Conservation (phyloP, 1,140 invertebrate species). For the Calliphora vicina region DNA sequence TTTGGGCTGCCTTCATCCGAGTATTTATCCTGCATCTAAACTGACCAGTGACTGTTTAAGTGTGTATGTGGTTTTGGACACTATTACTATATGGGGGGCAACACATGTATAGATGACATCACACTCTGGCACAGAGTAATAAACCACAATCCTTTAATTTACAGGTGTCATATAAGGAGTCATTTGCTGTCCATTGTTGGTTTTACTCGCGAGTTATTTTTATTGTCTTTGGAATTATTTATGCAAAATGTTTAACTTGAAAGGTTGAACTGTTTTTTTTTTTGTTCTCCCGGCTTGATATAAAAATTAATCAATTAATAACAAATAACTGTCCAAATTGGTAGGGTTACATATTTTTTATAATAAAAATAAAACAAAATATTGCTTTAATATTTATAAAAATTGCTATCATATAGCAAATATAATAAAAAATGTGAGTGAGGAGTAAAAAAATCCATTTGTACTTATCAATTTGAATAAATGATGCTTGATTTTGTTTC, state of each 20-base stretch:
- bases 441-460: constrained; percentile 19
- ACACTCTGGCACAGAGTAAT: neutral
- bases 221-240: constrained; percentile 34
- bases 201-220: constrained; percentile 18
- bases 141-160: constrained; percentile 35
- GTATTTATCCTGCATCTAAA: neutral
- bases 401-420: constrained; percentile 15
- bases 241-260: constrained; percentile 29
- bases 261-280: neutral
- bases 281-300: neutral
- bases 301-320: constrained; percentile 34
- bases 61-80: neutral
- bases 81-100: neutral
- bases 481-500: neutral
- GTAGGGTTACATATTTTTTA: too few relatives aligned
- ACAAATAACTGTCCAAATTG: neutral
- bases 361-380: neutral
- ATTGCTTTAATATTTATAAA: constrained; percentile 28
- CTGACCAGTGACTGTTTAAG: neutral
- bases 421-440: neutral
- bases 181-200: neutral
- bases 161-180: constrained; percentile 27
- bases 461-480: constrained; percentile 31
- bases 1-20: too few relatives aligned
- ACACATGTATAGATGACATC: neutral